Conservation (phyloP, 2,797 vertebrate species). For the Neoniphon sammara region DNA sequence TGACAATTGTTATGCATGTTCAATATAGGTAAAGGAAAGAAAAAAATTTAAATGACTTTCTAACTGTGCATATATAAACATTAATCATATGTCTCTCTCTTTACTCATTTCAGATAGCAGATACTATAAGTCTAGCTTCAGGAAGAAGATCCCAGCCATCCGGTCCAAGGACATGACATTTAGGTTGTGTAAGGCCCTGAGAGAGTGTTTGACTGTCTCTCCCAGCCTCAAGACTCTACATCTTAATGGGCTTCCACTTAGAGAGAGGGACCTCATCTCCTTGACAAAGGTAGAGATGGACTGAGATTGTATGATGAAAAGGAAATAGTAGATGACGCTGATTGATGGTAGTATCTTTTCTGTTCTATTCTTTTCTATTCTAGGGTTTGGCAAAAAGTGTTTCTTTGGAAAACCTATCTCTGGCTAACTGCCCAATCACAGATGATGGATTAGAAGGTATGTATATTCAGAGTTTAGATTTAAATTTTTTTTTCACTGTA, state of each 20-base stretch:
- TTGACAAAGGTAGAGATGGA: constrained; percentile 87
- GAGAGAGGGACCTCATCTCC: constrained; percentile 88
- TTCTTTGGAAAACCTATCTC: constrained; percentile 88
- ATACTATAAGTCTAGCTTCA: constrained; percentile 80
- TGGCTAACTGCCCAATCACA: constrained; percentile 91
- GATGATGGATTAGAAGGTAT: constrained; percentile 94
- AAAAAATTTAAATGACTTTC: neutral
- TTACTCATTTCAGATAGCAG: constrained; percentile 74
- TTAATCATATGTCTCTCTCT: neutral
- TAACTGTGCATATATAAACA: neutral
- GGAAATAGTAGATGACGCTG: neutral
- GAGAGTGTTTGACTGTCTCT: constrained; percentile 87
- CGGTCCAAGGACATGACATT: constrained; percentile 90
- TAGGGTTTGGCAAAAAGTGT: constrained; percentile 89
- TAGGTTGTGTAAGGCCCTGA: constrained; percentile 90
- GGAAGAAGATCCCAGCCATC: constrained; percentile 87
- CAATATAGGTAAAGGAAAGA: neutral
- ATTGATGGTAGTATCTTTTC: neutral
- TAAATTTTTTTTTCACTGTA: neutral
- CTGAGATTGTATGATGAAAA: neutral
- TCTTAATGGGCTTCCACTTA: constrained; percentile 89
- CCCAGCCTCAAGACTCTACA: constrained; percentile 87
- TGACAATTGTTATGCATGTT: neutral
- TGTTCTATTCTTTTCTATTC: constrained; percentile 39
- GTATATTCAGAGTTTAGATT: constrained; percentile 54